Evolutionary conservation across 2,888 invertebrate genomes (phyloP).

Genomic region (Cephus pygmeus): DNA sequence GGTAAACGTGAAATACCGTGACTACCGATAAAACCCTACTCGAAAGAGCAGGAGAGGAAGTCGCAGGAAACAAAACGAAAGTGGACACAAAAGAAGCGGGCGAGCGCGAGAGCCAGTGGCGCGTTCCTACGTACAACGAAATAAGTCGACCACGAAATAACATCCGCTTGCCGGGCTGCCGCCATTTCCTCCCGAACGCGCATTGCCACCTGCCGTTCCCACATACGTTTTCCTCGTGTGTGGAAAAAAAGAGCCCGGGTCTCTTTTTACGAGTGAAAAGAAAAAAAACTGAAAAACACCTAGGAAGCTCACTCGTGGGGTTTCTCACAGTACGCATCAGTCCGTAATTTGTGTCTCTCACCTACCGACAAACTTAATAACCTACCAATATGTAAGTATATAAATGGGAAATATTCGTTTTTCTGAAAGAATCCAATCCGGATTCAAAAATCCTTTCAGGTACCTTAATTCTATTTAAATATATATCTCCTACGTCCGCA

Average conservation of each 20-base stretch:
- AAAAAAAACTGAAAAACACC: neutral
- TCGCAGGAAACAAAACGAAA: constrained; percentile 16
- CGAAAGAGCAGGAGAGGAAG: neutral
- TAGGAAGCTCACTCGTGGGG: neutral
- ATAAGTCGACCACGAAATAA: constrained; percentile 65
- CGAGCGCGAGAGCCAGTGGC: constrained; percentile 24
- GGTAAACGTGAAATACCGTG: neutral
- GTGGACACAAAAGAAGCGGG: constrained; percentile 54
- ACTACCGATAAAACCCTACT: neutral
- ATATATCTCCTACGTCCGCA: neutral
- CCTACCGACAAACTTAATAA: neutral
- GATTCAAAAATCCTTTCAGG: neutral
- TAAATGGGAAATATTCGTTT: neutral
- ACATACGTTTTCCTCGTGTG: neutral
- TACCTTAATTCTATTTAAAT: neutral
- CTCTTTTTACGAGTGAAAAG: neutral
- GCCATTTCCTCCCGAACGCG: constrained; percentile 20
- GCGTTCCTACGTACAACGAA: constrained; percentile 41
- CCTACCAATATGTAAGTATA: neutral
- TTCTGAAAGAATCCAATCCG: neutral
- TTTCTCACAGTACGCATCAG: neutral
- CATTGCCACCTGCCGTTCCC: constrained; percentile 2
- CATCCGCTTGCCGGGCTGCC: constrained; percentile 51
- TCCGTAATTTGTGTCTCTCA: neutral
- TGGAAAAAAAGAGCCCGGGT: neutral